phyloP scores from a whole-genome alignment of 2,888 invertebrate genomes.

The Mythimna ferrago region DNA sequence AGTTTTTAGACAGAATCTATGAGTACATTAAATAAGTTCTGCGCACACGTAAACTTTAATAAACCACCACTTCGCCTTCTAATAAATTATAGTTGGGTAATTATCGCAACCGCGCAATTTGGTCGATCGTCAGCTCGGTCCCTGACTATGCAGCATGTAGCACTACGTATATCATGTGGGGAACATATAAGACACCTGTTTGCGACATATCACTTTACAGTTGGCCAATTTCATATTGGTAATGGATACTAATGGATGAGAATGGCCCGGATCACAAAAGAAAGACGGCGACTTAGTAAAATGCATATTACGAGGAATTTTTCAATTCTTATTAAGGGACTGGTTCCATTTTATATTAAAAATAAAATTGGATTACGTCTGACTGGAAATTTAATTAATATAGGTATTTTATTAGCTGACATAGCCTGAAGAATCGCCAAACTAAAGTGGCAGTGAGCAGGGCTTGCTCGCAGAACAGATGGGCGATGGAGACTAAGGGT shows the following conservation, averaged over 20 bases:
- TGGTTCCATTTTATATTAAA: slow-evolving; percentile 5
- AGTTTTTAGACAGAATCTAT: no score
- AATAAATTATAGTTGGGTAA: slow-evolving; percentile 51
- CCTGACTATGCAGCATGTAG: not conserved
- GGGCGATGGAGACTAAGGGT: no score
- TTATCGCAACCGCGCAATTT: slow-evolving; percentile 47
- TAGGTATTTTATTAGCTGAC: no score
- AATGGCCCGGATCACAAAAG: slow-evolving; percentile 43
- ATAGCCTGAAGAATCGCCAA: no score
- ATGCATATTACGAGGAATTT: slow-evolving; percentile 32
- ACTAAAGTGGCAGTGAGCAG: no score
- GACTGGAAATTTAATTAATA: no score
- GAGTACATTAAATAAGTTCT: no score
- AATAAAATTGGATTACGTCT: not conserved
- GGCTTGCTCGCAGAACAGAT: no score
- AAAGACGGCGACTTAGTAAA: slow-evolving; percentile 30
- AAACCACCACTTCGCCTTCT: slow-evolving; percentile 28
- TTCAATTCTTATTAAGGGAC: slow-evolving; percentile 2
- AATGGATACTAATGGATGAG: slow-evolving; percentile 65
- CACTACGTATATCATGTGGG: slow-evolving; percentile 3
- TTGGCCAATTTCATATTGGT: slow-evolving; percentile 63
- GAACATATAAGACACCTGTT: slow-evolving; percentile 49
- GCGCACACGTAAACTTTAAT: slow-evolving; percentile 6
- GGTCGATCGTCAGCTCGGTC: slow-evolving; percentile 36
- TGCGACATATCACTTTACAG: slow-evolving; percentile 57